phyloP scores from a whole-genome alignment of 2,888 invertebrate genomes.

The Disparrhopalites patrizii region DNA sequence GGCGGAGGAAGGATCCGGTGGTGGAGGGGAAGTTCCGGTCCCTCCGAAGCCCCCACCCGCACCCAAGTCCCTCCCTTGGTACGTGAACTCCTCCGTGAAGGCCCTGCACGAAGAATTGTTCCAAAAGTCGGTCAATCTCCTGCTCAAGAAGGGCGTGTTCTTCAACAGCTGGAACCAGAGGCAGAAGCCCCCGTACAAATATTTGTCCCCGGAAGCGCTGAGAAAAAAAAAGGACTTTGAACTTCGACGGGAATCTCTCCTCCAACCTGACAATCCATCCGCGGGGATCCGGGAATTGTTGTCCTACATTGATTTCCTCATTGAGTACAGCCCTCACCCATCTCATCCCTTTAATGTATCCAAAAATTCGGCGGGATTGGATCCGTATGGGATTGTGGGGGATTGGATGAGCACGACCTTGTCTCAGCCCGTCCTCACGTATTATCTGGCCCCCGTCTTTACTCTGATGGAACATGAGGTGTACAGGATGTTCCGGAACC shows the following conservation, averaged over 20 bases:
- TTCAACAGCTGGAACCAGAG: slow-evolving; percentile 2
- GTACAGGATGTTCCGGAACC: background rate
- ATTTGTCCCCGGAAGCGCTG: background rate
- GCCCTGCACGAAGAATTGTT: slow-evolving; percentile 12
- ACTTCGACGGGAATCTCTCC: background rate
- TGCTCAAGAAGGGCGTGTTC: slow-evolving; percentile 11
- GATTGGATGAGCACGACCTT: slow-evolving; percentile 28
- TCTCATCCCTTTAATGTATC: slow-evolving; percentile 20
- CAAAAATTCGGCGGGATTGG: slow-evolving; percentile 18
- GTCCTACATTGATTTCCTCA: background rate
- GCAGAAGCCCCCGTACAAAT: slow-evolving; percentile 8
- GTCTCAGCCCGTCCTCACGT: slow-evolving; percentile 12
- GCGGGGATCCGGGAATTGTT: slow-evolving; percentile 8
- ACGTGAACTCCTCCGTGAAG: background rate
- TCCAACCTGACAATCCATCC: background rate
- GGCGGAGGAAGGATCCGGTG: too few relatives aligned
- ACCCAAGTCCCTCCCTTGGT: slow-evolving; percentile 5
- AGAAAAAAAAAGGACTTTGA: background rate
- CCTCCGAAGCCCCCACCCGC: background rate
- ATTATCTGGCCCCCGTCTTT: slow-evolving; percentile 22
- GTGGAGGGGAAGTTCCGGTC: too few relatives aligned
- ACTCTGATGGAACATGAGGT: slow-evolving; percentile 30
- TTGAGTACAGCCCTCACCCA: slow-evolving; percentile 19
- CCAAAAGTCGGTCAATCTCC: slow-evolving; percentile 4
- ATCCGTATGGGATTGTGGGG: slow-evolving; percentile 29